Evolutionary conservation across 2,113 vertebrate species (phyloP), one percentile per base, ranked within the genome.

Genomic region (Eretmochelys imbricata): DNA sequence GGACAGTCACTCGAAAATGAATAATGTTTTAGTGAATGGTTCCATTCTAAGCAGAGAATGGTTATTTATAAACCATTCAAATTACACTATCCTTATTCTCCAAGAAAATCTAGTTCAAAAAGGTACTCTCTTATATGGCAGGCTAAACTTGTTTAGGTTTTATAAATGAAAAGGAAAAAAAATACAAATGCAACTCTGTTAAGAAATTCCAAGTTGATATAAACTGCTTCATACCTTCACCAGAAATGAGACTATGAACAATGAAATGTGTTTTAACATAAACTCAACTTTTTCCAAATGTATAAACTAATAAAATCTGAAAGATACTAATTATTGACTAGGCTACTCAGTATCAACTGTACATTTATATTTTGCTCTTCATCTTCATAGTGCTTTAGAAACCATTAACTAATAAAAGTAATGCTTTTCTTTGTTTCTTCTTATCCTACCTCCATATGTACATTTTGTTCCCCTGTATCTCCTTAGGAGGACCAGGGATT

Each of bases 1-100:
- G 91, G 84, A 96, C 88, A 76, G 81, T 85, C 90, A 89, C 91
- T 91, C 87, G 72, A 97, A 96, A 96, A 54, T 10, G 65, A 19
- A 69, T n/a, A 12, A 92, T 84, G 69, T 95, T 97, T 94, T 86
- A 81, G 91, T 59, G 19, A 94, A 82, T 51, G 84, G 96, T 82
- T 91, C 83, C 82, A 87, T 42, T 69, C 69, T 85, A 91, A 93
- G 91, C 97, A 93, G 24, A 89, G 55, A 91, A 87, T 2, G 2
- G 22, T 83, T 95, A 93, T 85, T 96, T 96, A 93, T 0, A 54
- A 94, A 53, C n/a, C 22, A 48, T 78, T 48, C 46, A 88, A 90
- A 90, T 91, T 86, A 81, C 50, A 85, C 82, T 53, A 42, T 25
- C 38, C 87, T 7, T 53, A 81, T 27, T 54, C 49, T 95, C 76